phyloP scores from a whole-genome alignment of 2,888 invertebrate species.

The Drepana falcataria region DNA sequence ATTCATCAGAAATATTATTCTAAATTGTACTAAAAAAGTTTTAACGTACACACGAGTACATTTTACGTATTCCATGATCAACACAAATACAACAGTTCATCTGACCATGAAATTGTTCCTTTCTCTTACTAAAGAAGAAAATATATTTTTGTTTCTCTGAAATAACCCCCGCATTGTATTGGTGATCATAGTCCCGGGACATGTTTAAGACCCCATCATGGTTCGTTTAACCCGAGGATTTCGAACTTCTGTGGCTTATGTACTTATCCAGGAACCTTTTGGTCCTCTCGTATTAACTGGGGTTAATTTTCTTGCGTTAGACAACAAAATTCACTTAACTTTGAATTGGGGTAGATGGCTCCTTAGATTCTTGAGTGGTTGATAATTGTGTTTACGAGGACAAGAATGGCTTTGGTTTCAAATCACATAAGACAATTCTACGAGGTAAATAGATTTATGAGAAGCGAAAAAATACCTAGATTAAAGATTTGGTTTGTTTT shows the following conservation, averaged over 20 bases:
- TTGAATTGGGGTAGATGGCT: not conserved
- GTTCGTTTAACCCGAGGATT: conserved; percentile 2
- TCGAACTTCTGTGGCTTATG: conserved; percentile 3
- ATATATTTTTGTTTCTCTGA: not conserved
- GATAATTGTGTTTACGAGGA: not conserved
- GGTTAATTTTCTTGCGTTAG: not conserved
- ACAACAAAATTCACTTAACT: not conserved
- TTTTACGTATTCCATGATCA: not conserved
- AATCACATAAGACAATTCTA: not conserved
- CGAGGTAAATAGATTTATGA: not conserved
- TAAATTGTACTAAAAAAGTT: too few species aligned
- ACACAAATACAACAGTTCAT: not conserved
- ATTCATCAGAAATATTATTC: too few species aligned
- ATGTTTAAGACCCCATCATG: conserved; percentile 1
- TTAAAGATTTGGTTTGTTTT: not conserved
- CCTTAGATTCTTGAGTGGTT: not conserved
- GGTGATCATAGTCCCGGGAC: conserved; percentile 1
- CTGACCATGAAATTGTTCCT: not conserved
- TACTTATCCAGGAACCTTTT: conserved; percentile 1
- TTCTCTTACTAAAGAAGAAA: not conserved
- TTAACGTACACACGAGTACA: too few species aligned
- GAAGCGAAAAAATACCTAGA: not conserved
- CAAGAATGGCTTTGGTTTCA: too few species aligned
- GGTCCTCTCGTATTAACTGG: conserved; percentile 1
- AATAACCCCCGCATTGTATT: not conserved